Evolutionary conservation across 2,797 vertebrate genomes (phyloP).

Genomic region (Emys orbicularis): DNA sequence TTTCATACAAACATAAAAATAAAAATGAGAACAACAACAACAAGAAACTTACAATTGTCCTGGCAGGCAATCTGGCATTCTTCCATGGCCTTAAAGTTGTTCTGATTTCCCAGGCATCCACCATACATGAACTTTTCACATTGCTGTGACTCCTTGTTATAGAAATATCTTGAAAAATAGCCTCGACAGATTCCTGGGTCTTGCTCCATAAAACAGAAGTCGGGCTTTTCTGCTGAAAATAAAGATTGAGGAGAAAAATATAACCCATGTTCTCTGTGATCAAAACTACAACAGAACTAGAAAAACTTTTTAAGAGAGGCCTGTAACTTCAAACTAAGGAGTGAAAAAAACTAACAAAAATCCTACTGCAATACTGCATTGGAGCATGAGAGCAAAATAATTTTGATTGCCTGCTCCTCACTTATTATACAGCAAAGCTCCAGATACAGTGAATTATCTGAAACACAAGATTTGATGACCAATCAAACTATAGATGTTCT

Average conservation of each 20-base stretch:
- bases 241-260: not conserved
- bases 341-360: not conserved
- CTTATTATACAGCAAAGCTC: not conserved
- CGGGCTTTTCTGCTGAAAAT: constrained; percentile 75
- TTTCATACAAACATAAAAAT: not conserved
- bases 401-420: not conserved
- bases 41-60: constrained; percentile 75
- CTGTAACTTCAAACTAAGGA: not conserved
- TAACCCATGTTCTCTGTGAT: not conserved
- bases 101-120: constrained; percentile 93
- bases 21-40: not conserved
- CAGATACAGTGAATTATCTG: not conserved
- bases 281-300: not conserved
- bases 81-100: constrained; percentile 88
- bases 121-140: constrained; percentile 91
- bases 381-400: not conserved
- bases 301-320: not conserved
- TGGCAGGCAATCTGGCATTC: constrained; percentile 86
- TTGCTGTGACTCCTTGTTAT: constrained; percentile 80
- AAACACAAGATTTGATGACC: not conserved
- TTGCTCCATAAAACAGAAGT: constrained; percentile 87
- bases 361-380: not conserved
- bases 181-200: constrained; percentile 90
- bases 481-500: fast-evolving
- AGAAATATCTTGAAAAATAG: constrained; percentile 87